Evolutionary conservation across 2,113 vertebrate species (phyloP).

Genomic region (Pomatorhinus ruficollis): DNA sequence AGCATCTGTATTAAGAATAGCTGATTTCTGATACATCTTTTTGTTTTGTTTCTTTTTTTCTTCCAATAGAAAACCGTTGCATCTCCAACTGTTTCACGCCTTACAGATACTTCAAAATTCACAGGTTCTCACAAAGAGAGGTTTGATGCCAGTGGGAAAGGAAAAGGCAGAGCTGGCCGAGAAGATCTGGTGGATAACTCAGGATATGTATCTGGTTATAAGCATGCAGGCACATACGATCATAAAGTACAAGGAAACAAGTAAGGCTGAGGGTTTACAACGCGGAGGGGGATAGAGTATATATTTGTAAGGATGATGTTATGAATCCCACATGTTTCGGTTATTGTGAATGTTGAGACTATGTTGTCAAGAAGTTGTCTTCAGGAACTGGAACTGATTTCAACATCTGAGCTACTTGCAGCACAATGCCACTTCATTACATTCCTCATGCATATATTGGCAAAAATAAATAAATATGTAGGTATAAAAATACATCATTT

Average conservation of each 20-base stretch:
- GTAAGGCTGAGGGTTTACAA: conserved; percentile 56
- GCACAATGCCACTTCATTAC: conserved; percentile 70
- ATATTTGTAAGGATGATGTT: conserved; percentile 32
- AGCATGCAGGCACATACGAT: conserved; percentile 91
- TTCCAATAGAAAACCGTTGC: conserved; percentile 85
- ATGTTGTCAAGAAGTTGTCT: conserved; percentile 56
- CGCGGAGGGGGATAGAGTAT: neutral
- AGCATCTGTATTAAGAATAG: neutral
- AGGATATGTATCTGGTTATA: conserved; percentile 94
- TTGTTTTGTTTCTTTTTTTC: neutral
- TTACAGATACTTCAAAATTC: conserved; percentile 93
- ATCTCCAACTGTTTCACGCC: conserved; percentile 91
- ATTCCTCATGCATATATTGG: conserved; percentile 72
- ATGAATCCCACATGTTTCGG: conserved; percentile 47
- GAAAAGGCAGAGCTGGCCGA: conserved; percentile 91
- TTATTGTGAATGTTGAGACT: conserved; percentile 58
- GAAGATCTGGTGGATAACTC: conserved; percentile 91
- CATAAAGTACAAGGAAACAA: conserved; percentile 89
- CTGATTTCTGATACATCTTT: neutral
- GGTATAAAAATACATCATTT: neutral
- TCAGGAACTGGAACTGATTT: conserved; percentile 69
- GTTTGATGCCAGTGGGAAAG: conserved; percentile 88
- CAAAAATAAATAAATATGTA: conserved; percentile 33
- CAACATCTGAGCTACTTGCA: conserved; percentile 63
- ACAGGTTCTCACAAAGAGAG: conserved; percentile 96